Base-by-base conservation (phyloP, 1,140 invertebrate genomes). In the Octopus sinensis region DNA sequence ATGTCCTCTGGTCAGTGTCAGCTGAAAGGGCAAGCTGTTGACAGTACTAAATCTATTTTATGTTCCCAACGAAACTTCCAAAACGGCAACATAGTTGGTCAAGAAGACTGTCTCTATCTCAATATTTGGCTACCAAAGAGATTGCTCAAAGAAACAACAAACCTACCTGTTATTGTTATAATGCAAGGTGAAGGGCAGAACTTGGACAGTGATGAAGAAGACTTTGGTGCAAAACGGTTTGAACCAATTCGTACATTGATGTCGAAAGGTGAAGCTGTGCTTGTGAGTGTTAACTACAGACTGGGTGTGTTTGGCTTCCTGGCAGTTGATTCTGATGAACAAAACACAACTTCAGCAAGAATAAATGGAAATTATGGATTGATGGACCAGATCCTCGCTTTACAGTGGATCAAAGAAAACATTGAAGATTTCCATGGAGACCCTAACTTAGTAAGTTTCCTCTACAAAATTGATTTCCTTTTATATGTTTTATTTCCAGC, bases 391-490 rank as follows among this genome's bases (percentile, higher is more conserved):
- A 52, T 53, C 7, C 5, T 77, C 23, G 17, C 76, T 53, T 53
- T 77, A 52, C 23, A 77, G 52, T 77, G 76, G 76, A 53, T 77
- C 52, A n/a, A 43, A 17, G 51, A 77, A 51, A 77, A 77, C 30
- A 77, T 77, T 52, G 76, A 77, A 77, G 4, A 53, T 43, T 77
- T 77, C 6, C 23, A 51, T 77, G 76, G 76, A 53, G 52, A 77
- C 53, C 76, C 5, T 43, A 51, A 43, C 7, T 5, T 43, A 51
- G 76, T 77, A 53, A 77, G 17, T 77, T 6, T 53, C 62, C 62
- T 68, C n/a, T 12, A 43, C 30, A 43, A 43, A 43, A 43, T 43
- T 43, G 30, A 43, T 43, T 43, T 43, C 30, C 0, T 43, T 43
- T 43, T 43, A 43, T 43, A 43, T 43, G 3, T 2, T 43, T 43